Evolutionary conservation across 2,113 vertebrate genomes (phyloP).

Genomic region (Rafetus swinhoei): DNA sequence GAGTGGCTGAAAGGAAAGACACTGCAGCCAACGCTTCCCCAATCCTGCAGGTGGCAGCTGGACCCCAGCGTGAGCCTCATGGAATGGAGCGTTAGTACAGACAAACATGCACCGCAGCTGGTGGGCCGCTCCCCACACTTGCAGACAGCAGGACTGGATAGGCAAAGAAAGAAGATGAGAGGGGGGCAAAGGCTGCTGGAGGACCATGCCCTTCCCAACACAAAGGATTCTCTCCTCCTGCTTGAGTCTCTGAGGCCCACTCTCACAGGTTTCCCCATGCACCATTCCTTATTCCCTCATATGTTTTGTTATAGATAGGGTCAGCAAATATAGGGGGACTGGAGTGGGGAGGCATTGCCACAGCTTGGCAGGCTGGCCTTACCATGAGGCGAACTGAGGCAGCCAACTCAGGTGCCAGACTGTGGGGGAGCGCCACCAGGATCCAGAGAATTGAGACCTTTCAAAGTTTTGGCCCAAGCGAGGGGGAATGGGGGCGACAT

Average conservation of each 20-base stretch:
- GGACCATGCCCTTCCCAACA: not conserved
- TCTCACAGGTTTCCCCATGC: not conserved
- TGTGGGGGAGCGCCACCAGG: too few relatives aligned
- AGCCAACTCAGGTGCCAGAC: too few relatives aligned
- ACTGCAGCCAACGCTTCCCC: not conserved
- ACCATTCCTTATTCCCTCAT: not conserved
- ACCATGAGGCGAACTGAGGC: too few relatives aligned
- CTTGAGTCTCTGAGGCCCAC: not conserved
- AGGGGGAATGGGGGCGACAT: too few relatives aligned
- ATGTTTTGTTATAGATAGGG: not conserved
- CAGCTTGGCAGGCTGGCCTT: not conserved
- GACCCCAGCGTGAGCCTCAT: constrained; percentile 30
- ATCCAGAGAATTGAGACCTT: too few relatives aligned
- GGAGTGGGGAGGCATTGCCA: not conserved
- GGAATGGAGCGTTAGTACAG: not conserved
- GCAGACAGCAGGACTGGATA: not conserved
- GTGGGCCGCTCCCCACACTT: not conserved
- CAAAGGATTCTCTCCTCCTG: not conserved
- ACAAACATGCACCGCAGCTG: not conserved
- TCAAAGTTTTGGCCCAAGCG: too few relatives aligned
- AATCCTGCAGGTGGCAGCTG: constrained; percentile 73
- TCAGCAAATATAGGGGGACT: not conserved
- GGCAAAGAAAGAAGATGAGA: not conserved
- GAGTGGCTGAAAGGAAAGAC: not conserved
- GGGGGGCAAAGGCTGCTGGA: not conserved